Percentiles rank a stretch among this genome's conserved stretches.
phyloP scores from a whole-genome alignment of 23 tunicate species.

The Clavelina lepadiformis region DNA sequence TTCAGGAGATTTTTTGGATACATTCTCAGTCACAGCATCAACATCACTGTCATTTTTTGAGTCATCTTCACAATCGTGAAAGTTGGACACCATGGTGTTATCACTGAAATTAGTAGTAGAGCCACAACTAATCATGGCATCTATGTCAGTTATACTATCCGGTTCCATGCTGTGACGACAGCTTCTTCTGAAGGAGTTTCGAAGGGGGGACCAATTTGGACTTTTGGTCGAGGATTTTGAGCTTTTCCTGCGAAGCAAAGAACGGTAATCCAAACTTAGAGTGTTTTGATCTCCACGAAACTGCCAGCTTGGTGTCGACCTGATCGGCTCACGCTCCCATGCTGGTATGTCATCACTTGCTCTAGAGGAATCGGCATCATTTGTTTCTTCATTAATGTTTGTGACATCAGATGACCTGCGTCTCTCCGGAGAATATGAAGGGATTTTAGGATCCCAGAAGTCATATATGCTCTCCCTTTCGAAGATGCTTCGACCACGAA shows the following conservation, averaged over 20 bases:
- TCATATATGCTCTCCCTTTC: constrained; percentile 9
- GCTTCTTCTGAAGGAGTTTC: constrained; percentile 1
- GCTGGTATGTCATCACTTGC: constrained; percentile 17
- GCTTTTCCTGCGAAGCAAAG: constrained; percentile 25
- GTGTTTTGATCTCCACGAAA: constrained; percentile 2
- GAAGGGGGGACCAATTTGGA: neutral
- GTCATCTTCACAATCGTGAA: too few species aligned
- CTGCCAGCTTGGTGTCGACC: constrained; percentile 1
- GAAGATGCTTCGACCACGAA: constrained; percentile 7
- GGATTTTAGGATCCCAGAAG: neutral
- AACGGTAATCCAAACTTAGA: constrained; percentile 49
- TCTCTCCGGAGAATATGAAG: neutral
- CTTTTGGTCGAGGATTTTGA: neutral
- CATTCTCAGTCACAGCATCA: too few species aligned
- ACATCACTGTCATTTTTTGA: too few species aligned
- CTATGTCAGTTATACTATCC: constrained; percentile 76
- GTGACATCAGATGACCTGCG: neutral
- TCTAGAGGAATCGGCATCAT: neutral
- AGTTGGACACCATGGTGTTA: neutral
- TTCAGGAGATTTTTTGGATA: constrained; percentile 48
- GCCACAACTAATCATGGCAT: constrained; percentile 33
- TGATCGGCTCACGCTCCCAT: constrained; percentile 12
- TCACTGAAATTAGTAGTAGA: neutral
- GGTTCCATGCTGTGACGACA: constrained; percentile 45
- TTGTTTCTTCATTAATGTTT: neutral